Evolutionary conservation across 1,140 invertebrate species (phyloP), one percentile per base, ranked within the genome.

Genomic region (Campoletis sonorensis): DNA sequence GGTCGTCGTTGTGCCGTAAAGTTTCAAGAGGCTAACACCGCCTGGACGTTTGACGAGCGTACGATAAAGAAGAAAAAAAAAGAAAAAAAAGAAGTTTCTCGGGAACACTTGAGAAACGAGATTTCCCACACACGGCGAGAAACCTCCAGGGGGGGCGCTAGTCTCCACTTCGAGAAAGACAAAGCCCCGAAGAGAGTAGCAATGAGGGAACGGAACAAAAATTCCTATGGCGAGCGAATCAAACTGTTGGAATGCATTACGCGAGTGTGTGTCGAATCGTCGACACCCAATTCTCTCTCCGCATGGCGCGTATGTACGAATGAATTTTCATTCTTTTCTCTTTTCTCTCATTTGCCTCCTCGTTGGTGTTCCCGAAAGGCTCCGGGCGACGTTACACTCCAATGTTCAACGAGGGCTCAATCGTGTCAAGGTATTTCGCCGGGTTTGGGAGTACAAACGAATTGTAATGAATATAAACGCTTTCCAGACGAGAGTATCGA

Each of bases 51-150:
- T 23, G 23, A 23, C 27, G 76, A 82, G 33, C 81, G 40, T 26
- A 5, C 26, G 30, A 26, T 33, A 78, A 15, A 15, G 26, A 64
- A 54, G 7, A 78, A 64, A 23, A 58, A 40, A 67, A 45, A 45
- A 70, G 49, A 30, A 76, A 30, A 76, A 68, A 81, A 72, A 81
- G 75, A 58, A 18, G 58, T 27, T 80, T 58, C 54, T 75, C n/a
- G n/a, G 23, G 33, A 51, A 79, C 78, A 79, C 79, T 73, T 54
- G 37, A 73, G 61, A 79, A 58, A 30, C 45, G 15, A 33, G 75
- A 79, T 70, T 89, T 89, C 87, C 88, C 87, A 89, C 89, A 89
- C 89, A 89, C 86, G 83, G 85, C 30, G 67, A 83, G 87, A 64
- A 82, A 78, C 87, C 87, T 87, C 87, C 87, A 87, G 82, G 81